Evolutionary conservation across 2,113 vertebrate species (phyloP), one percentile per base, ranked within the genome.

Genomic region (Neolamprologus cancellatus): DNA sequence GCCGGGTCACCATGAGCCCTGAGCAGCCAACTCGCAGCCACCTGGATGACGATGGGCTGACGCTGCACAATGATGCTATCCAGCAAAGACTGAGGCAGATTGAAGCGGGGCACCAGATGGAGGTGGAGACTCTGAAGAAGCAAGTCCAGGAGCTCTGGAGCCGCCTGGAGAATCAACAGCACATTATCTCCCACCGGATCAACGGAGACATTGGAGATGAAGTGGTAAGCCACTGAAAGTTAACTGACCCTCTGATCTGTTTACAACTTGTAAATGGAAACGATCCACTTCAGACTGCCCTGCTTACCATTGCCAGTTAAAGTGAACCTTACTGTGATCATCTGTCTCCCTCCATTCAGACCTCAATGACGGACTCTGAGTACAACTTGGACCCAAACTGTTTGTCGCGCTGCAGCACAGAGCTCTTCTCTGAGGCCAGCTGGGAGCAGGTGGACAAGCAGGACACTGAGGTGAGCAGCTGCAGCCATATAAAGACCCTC

Each of bases 381-480:
- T 98, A 96, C 96, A 99, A 97, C 96, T 93, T 98, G 96, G 98
- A 99, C 96, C 97, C 96, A 91, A 99, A 97, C 97, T 99, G 98
- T 95, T 95, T 99, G 96, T 99, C 98, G 25, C 98, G 96, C 96
- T 99, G 98, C 97, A 99, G 98, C 96, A 98, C 98, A 88, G 98
- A 99, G 96, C 96, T 98, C 92, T 98, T 99, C 96, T 99, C 98
- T 79, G 98, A 99, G 97, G 96, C 98, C 96, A 99, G 98, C 97
- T 99, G 98, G 98, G 98, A 99, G 87, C 98, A 99, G 97, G 98
- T 99, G 97, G 98, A 99, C 96, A 99, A 98, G 95, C 98, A 98
- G 96, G 98, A 99, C 96, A 97, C 97, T 20, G 98, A 99, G 97
- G 98, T 99, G 96, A 91, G 88, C 20, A 34, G 30, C n/a, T 20